These are phyloP conservation scores for Cephus pygmeus DNA, from an alignment of 2,888 invertebrate species.

Conservation along the genomic window DNA sequence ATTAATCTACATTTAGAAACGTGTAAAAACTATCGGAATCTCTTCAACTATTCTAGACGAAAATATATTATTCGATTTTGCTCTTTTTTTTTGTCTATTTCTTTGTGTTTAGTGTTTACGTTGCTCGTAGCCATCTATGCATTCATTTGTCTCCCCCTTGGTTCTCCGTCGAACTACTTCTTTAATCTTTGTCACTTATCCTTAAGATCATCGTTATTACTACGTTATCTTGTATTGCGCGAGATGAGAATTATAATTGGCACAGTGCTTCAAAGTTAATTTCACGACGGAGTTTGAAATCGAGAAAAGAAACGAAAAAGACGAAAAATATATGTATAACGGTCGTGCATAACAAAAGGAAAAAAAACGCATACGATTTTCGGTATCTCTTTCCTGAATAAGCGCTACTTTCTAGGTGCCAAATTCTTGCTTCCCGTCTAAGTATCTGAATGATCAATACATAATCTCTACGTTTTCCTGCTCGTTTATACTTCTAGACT, in stretches of 20 bases:
- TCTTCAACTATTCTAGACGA: background rate
- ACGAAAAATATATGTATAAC: background rate
- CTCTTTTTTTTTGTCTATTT: conserved; percentile 1
- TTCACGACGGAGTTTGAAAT: background rate
- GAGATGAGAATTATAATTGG: background rate
- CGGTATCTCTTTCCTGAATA: background rate
- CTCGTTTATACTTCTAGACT: background rate
- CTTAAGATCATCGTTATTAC: background rate
- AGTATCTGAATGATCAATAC: background rate
- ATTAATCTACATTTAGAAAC: background rate
- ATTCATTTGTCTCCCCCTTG: background rate
- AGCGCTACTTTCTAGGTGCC: background rate
- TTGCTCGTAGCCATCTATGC: background rate
- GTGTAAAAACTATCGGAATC: conserved; percentile 4
- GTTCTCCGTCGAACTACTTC: background rate
- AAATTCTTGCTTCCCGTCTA: background rate
- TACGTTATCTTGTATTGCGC: background rate
- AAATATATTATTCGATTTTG: conserved; percentile 10
- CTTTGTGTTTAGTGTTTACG: background rate
- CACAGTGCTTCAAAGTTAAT: background rate
- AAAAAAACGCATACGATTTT: background rate
- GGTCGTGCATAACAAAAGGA: background rate
- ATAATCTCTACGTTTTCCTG: background rate
- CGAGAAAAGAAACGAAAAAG: background rate
- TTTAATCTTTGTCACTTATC: background rate